These are phyloP conservation scores for Syngnathus scovelli DNA, from an alignment of 2,113 vertebrate genomes.

Conservation along the genomic window DNA sequence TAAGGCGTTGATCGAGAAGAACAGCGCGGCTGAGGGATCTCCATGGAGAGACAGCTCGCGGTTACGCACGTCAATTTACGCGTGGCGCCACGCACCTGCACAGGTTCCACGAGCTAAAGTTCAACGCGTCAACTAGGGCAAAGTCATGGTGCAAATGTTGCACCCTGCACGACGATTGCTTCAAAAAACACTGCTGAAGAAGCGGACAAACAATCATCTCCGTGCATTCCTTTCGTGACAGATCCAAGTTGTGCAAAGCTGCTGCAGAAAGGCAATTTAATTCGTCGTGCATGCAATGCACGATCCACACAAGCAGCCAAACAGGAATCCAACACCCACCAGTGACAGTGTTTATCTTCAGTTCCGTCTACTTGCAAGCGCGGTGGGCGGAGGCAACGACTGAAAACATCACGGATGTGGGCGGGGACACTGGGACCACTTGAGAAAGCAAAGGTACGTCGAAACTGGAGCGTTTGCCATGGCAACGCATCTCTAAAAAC, in stretches of 20 bases:
- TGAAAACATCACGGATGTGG: slow-evolving; percentile 29
- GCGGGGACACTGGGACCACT: slow-evolving; percentile 45
- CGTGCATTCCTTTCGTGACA: slow-evolving; percentile 37
- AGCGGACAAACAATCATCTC: slow-evolving; percentile 8
- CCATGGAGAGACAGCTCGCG: slow-evolving; percentile 48
- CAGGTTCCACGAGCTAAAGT: slow-evolving; percentile 30
- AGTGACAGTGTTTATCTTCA: slow-evolving; percentile 49
- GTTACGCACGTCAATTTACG: slow-evolving; percentile 26
- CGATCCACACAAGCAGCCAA: background rate
- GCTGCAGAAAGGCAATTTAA: background rate
- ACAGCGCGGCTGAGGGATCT: slow-evolving; percentile 32
- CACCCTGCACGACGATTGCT: background rate
- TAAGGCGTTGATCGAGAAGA: slow-evolving; percentile 18
- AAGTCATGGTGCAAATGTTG: slow-evolving; percentile 17
- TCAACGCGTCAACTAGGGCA: slow-evolving; percentile 7
- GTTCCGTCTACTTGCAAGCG: slow-evolving; percentile 30
- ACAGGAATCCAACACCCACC: background rate
- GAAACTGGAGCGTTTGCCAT: slow-evolving; percentile 12
- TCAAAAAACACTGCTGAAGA: slow-evolving; percentile 1
- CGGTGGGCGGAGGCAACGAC: slow-evolving; percentile 38
- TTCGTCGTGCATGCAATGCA: slow-evolving; percentile 1
- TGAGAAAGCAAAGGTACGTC: slow-evolving; percentile 11
- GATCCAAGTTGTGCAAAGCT: slow-evolving; percentile 51
- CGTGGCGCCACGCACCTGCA: background rate
- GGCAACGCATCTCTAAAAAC: background rate